A percentile compares a stretch with the other conserved stretches of the same genome.
Evolutionary conservation across 2,113 vertebrate species (phyloP).

Genomic region (Eclectus roratus): DNA sequence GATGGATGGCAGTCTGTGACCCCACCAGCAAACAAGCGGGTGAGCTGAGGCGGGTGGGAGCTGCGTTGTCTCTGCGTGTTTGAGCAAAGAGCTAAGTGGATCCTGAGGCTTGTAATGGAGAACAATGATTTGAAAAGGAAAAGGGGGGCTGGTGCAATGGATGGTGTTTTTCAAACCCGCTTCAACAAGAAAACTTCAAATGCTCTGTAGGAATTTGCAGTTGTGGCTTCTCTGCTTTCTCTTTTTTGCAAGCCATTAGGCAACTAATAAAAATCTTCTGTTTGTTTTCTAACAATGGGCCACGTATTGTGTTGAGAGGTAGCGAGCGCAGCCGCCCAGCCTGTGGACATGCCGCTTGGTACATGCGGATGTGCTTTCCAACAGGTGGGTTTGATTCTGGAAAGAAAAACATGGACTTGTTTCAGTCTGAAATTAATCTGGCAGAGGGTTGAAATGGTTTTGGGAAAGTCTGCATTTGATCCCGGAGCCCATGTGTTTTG

Average conservation of each 20-base stretch:
- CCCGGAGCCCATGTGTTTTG: neutral
- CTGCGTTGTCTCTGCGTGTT: neutral
- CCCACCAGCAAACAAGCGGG: neutral
- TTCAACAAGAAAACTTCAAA: neutral
- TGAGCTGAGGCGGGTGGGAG: neutral
- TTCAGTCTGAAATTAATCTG: constrained; percentile 46
- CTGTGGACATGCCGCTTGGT: neutral
- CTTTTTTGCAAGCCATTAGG: neutral
- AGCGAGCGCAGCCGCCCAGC: fast-evolving
- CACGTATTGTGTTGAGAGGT: neutral
- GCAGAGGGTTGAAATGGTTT: constrained; percentile 1
- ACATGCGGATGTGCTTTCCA: neutral
- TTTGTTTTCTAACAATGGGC: neutral
- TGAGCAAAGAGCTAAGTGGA: neutral
- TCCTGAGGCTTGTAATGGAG: neutral
- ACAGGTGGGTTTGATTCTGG: constrained; percentile 59
- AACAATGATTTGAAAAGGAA: neutral
- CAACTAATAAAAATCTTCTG: neutral
- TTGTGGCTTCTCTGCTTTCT: neutral
- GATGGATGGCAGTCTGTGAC: neutral
- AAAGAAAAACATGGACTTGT: constrained; percentile 1
- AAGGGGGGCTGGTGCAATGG: neutral
- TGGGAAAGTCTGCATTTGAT: neutral
- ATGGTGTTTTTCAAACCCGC: neutral
- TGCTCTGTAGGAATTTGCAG: neutral